phyloP scores from a whole-genome alignment of 2,113 vertebrate species.

The Toxotes jaculatrix region DNA sequence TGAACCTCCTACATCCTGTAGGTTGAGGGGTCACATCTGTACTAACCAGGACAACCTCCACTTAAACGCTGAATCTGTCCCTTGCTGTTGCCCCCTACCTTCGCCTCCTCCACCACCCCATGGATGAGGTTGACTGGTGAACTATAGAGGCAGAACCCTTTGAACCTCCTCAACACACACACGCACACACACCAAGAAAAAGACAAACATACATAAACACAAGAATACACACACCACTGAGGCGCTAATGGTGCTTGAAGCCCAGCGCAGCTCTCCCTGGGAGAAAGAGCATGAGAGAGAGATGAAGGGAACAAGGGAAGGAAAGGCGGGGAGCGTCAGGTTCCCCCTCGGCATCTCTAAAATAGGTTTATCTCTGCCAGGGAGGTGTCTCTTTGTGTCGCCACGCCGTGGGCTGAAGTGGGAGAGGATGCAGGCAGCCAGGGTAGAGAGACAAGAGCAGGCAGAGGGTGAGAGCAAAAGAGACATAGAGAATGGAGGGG shows the following conservation, averaged over 20 bases:
- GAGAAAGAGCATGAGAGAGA: slow-evolving; percentile 53
- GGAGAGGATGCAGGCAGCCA: slow-evolving; percentile 77
- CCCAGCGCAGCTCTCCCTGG: slow-evolving; percentile 61
- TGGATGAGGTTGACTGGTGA: slow-evolving; percentile 73
- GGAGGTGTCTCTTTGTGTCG: slow-evolving; percentile 80
- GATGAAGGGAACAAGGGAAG: slow-evolving; percentile 48
- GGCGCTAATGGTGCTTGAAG: slow-evolving; percentile 80
- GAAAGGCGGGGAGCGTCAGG: slow-evolving; percentile 64
- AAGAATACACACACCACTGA: slow-evolving; percentile 70
- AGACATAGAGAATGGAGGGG: slow-evolving; percentile 67
- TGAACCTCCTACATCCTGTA: neutral
- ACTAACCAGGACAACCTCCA: slow-evolving; percentile 24
- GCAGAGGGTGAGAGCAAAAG: slow-evolving; percentile 73
- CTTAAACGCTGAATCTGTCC: slow-evolving; percentile 61
- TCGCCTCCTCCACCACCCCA: slow-evolving; percentile 28
- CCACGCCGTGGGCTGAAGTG: slow-evolving; percentile 64
- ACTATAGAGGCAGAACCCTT: slow-evolving; percentile 63
- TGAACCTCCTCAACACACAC: slow-evolving; percentile 55
- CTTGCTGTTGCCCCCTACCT: slow-evolving; percentile 17
- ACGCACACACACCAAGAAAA: slow-evolving; percentile 33
- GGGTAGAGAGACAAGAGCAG: slow-evolving; percentile 63
- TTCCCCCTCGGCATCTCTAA: slow-evolving; percentile 63
- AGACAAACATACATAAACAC: slow-evolving; percentile 69
- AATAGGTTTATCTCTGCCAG: slow-evolving; percentile 83
- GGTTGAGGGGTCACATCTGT: slow-evolving; percentile 12